These are phyloP conservation scores for Sclerurus mexicanus DNA, from an alignment of 2,113 vertebrate species.

Conservation along the genomic window DNA sequence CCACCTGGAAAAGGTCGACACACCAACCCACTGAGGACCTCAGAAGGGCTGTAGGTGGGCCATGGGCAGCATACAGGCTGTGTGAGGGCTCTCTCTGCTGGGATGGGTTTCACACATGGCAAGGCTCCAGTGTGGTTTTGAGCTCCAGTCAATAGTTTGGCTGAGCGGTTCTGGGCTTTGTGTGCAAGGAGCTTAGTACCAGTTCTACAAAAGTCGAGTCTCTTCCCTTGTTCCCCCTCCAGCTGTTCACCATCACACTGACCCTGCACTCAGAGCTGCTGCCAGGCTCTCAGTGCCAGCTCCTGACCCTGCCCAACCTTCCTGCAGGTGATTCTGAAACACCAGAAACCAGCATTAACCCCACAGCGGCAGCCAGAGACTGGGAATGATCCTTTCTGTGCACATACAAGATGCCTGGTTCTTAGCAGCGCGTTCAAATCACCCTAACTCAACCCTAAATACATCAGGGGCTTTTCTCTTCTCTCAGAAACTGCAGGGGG, in stretches of 20 bases:
- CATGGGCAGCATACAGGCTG: rapidly evolving
- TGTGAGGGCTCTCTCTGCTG: not conserved
- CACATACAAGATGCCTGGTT: not conserved
- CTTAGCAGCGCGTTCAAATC: not conserved
- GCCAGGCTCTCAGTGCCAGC: not conserved
- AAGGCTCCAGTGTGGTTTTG: rapidly evolving
- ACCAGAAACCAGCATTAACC: not conserved
- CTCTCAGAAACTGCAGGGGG: not conserved
- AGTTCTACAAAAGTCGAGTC: not conserved
- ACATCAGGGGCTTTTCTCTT: not conserved
- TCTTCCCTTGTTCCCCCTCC: not conserved
- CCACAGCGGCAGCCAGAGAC: not conserved
- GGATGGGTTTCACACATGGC: not conserved
- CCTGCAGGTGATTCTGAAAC: not conserved
- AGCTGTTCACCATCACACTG: rapidly evolving
- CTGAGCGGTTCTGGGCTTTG: not conserved
- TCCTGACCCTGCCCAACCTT: not conserved
- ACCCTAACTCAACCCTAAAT: not conserved
- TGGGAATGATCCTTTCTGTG: not conserved
- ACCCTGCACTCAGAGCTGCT: not conserved
- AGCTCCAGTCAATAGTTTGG: not conserved
- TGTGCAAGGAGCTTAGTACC: not conserved
- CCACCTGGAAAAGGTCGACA: not conserved
- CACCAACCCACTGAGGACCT: not conserved
- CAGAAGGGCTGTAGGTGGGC: too few relatives aligned